Evolutionary conservation across 2,888 invertebrate genomes (phyloP), one percentile per base, ranked within the genome.

Genomic region (Mellilla xanthometata): DNA sequence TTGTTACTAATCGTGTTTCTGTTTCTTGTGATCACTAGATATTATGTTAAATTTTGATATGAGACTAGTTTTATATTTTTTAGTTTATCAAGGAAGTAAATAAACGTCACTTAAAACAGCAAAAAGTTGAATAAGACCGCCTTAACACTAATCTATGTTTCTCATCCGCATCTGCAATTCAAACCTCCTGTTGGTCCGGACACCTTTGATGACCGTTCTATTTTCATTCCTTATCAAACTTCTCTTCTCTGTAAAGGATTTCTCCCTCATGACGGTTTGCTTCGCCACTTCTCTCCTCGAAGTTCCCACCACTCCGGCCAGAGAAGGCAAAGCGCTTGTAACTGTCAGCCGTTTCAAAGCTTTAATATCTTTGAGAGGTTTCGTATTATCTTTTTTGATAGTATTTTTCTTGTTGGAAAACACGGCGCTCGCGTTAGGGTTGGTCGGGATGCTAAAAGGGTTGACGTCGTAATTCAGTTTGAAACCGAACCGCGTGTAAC

Each of bases 161-260:
- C 94, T 90, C 73, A 92, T 87, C 58, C 91, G 85, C 94, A 94
- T 95, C 61, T 94, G 92, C 40, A 95, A 71, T 41, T 95, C 94
- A 59, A 95, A 95, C 29, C 95, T 83, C 26, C 94, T 86, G 72
- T 95, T 95, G 0, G 93, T 92, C 24, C 95, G 81, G 0, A 95
- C 94, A 0, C 94, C 94, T 51, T 92, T 92, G 0, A 94, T 81
- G 3, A 89, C 65, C 0, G 81, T 82, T 34, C 92, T 82, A 31
- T 72, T 86, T 40, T 88, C 81, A 10, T 74, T 79, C 40, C 90
- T 77, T 11, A 58, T 74, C 1, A 54, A 51, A 9, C 62, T 67
- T 7, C 80, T 71, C 43, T 74, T 84, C 8, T 77, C 79, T 0
- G 78, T 60, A 19, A 78, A 75, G 0, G 81, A 75, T 36, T 85